Evolutionary conservation across 2,797 vertebrate genomes (phyloP).

Genomic region (Tauraco hartlaubi): DNA sequence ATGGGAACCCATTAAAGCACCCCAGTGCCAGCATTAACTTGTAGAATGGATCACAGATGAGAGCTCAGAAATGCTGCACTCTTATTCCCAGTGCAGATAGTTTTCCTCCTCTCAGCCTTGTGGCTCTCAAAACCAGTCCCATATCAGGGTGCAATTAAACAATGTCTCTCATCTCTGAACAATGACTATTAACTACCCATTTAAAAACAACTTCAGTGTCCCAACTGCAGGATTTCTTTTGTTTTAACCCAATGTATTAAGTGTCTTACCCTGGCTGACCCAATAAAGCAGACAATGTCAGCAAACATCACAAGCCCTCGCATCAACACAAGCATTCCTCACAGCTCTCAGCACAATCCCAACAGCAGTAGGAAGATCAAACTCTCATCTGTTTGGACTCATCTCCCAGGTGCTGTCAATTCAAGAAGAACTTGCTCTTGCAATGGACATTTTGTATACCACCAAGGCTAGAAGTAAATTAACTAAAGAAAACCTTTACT

Average conservation of each 20-base stretch:
- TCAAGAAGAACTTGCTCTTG: neutral
- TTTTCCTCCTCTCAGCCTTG: neutral
- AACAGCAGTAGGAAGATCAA: neutral
- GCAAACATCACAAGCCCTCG: neutral
- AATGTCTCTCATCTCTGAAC: neutral
- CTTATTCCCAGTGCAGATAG: fast-evolving
- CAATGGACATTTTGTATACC: neutral
- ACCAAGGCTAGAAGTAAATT: neutral
- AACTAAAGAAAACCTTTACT: neutral
- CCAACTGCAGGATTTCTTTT: neutral
- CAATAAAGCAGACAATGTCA: neutral
- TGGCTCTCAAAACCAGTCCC: neutral
- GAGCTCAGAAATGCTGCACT: neutral
- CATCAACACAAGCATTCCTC: neutral
- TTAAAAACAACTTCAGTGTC: neutral
- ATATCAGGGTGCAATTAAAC: neutral
- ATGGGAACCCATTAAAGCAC: neutral
- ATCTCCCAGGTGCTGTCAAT: neutral
- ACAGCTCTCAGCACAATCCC: neutral
- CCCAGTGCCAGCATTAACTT: neutral
- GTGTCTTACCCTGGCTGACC: neutral
- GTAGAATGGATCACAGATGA: neutral
- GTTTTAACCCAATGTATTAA: neutral
- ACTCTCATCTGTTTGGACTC: neutral
- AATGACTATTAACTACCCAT: neutral